Base-by-base conservation (phyloP, 1,140 invertebrate genomes). In the Zaprionus ornatus region DNA sequence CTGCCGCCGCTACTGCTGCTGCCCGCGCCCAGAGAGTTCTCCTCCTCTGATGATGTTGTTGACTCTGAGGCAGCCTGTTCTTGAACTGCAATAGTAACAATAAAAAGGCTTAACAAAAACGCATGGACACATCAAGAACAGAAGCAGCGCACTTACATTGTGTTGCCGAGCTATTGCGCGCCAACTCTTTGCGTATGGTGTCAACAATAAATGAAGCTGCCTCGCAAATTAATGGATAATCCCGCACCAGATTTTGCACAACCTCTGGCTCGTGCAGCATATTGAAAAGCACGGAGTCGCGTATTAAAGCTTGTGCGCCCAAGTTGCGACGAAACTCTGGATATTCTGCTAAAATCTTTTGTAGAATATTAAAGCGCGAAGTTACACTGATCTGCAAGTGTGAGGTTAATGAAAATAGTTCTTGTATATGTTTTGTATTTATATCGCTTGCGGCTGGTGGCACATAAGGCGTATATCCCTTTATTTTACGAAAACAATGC, bases 261-360 rank as follows among this genome's bases (percentile, higher is more conserved):
- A 91, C 88, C 42, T 92, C 80, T 12, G 76, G 77, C 42, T 92
- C 79, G 27, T 91, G 86, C 21, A 92, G 48, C 66, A 91, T 82
- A 42, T 92, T 90, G 10, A 92, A 91, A 1, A 92, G 65, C 10
- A 92, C 90, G 19, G 92, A 92, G 54, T 92, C 92, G 1, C 91
- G 80, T 23, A 92, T 91, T 7, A 92, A 56, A 0, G 91, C 88
- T 62, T 92, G 90, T 37, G 91, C 92, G 10, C 91, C 92, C 56
- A 92, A 59, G 81, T 92, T 92, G 23, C 83, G 84, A 19, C 88
- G 84, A 54, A 92, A 92, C 35, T 92, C 92, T 5, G 92, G 91
- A 80, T 92, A 92, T 57, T 92, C 90, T 0, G 79, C 79, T 1
- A 92, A 60, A 9, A 92, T 90, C 64, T 92, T 92, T 45, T 92